Evolutionary conservation across 2,113 vertebrate genomes (phyloP).

Genomic region (Gobiocypris rarus): DNA sequence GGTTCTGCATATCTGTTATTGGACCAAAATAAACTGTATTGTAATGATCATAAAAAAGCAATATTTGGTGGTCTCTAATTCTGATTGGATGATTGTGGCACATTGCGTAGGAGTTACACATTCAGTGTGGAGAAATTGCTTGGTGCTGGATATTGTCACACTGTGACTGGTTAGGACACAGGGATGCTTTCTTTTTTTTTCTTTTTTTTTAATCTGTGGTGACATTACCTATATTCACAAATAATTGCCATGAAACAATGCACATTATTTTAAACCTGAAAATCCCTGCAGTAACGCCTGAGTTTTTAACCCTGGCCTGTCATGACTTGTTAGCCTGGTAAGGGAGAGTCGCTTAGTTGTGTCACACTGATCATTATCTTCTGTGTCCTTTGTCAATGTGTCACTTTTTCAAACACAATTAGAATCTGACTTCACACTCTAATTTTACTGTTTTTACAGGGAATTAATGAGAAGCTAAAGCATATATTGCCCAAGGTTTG

Average conservation of each 20-base stretch:
- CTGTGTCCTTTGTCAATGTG: background rate
- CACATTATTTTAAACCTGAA: constrained; percentile 24
- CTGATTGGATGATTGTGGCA: background rate
- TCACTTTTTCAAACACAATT: background rate
- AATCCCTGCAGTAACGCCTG: background rate
- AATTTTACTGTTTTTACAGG: background rate
- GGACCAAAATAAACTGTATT: background rate
- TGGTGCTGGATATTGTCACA: background rate
- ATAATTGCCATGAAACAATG: background rate
- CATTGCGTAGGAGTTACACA: background rate
- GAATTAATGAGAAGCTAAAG: background rate
- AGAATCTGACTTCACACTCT: background rate
- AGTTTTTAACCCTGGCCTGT: background rate
- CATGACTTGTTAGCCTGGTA: background rate
- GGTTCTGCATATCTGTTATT: background rate
- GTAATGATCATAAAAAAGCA: background rate
- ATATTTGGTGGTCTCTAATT: background rate
- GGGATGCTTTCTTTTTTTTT: background rate
- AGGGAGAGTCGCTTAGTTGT: background rate
- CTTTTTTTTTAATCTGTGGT: background rate
- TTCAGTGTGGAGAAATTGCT: background rate
- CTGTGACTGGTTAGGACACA: background rate
- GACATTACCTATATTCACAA: background rate
- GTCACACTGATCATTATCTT: background rate
- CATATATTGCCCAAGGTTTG: background rate